Evolutionary conservation across 2,888 invertebrate species (phyloP).

Genomic region (Lumbricus terrestris): DNA sequence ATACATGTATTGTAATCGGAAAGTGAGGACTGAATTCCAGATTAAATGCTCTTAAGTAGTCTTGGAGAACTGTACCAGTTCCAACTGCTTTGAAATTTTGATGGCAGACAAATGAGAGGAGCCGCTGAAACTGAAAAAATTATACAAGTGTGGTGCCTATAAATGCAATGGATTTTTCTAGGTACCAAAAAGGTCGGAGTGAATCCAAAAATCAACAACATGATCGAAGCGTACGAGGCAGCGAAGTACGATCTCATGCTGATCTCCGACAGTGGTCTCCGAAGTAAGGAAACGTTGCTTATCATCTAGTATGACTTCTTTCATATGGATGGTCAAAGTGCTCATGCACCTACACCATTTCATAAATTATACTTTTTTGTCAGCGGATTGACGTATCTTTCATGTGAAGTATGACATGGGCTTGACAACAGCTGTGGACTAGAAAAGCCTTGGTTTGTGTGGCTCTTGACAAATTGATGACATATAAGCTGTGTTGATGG

Average conservation of each 20-base stretch:
- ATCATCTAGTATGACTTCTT: neutral
- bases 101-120: too few species aligned
- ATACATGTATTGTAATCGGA: too few species aligned
- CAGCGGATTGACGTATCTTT: neutral
- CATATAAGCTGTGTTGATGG: neutral
- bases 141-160: neutral
- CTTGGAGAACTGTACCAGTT: too few species aligned
- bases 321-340: neutral
- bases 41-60: too few species aligned
- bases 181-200: constrained; percentile 88
- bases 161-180: constrained; percentile 44
- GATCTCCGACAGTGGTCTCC: constrained; percentile 92
- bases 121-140: too few species aligned
- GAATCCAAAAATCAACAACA: constrained; percentile 99
- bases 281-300: constrained; percentile 65
- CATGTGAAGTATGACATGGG: neutral
- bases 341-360: neutral
- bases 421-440: neutral
- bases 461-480: neutral
- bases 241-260: constrained; percentile 85
- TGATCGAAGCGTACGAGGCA: constrained; percentile 89
- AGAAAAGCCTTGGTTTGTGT: neutral
- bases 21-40: too few species aligned
- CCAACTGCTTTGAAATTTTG: too few species aligned
- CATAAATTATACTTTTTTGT: neutral